Conservation (phyloP, 2,888 invertebrate species). For the Lagria hirta region DNA sequence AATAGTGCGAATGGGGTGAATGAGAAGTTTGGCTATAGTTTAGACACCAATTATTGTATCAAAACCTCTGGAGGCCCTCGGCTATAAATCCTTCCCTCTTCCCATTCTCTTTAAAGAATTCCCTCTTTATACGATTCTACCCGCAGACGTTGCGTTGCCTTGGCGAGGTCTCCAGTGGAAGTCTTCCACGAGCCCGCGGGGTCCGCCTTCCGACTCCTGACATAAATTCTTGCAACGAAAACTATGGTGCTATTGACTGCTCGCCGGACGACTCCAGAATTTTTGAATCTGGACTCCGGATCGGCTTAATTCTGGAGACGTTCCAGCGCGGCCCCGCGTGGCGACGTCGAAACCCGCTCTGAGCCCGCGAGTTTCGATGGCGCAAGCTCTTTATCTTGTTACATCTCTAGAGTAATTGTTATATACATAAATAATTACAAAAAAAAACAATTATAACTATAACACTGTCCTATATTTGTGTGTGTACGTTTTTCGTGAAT, state of each 20-base stretch:
- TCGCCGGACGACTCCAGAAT: constrained; percentile 39
- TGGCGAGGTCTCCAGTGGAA: constrained; percentile 52
- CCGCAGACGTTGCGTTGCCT: constrained; percentile 46
- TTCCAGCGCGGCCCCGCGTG: constrained; percentile 41
- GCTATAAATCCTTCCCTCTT: constrained; percentile 23
- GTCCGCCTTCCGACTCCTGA: constrained; percentile 41
- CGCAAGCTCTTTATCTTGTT: constrained; percentile 51
- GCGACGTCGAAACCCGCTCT: constrained; percentile 41
- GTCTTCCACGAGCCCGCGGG: constrained; percentile 55
- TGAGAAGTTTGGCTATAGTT: constrained; percentile 35
- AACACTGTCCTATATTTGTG: constrained; percentile 54
- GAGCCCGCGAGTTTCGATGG: constrained; percentile 48
- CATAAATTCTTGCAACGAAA: constrained; percentile 54
- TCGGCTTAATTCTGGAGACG: constrained; percentile 15
- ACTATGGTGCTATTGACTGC: constrained; percentile 55
- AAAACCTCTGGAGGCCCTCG: constrained; percentile 42
- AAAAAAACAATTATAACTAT: constrained; percentile 47
- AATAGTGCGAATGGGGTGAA: constrained; percentile 23
- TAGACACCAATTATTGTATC: constrained; percentile 46
- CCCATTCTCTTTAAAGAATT: constrained; percentile 4
- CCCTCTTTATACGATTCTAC: constrained; percentile 4
- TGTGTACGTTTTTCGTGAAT: constrained; percentile 54
- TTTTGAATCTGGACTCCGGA: no score
- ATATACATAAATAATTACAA: constrained; percentile 41
- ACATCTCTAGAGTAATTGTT: constrained; percentile 50